Evolutionary conservation across 2,113 vertebrate species (phyloP).

Genomic region (Mustela nigripes): DNA sequence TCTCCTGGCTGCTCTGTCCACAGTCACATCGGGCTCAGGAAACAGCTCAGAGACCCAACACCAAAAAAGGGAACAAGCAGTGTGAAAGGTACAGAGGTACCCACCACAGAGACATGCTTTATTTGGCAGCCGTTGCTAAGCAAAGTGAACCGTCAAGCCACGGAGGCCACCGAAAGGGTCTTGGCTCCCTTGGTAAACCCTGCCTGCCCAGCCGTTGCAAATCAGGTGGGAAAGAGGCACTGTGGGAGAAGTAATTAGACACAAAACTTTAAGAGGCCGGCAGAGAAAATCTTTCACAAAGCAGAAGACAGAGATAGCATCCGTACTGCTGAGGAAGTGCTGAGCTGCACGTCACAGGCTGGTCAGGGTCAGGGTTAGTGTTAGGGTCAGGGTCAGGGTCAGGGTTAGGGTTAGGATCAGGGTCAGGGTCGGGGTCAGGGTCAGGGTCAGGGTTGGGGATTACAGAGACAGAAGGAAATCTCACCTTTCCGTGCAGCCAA

Average conservation of each 20-base stretch:
- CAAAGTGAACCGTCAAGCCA: background rate
- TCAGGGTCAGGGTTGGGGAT: too few species aligned
- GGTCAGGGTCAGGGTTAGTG: too few species aligned
- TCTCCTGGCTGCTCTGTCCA: background rate
- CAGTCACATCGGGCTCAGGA: background rate
- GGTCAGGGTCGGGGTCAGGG: too few species aligned
- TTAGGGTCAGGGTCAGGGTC: too few species aligned
- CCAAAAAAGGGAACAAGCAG: background rate
- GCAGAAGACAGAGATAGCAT: background rate
- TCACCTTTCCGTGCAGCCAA: too few species aligned
- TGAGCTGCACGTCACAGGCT: too few species aligned
- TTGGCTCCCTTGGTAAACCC: background rate
- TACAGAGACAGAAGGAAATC: too few species aligned
- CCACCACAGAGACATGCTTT: background rate
- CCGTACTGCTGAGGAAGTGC: too few species aligned
- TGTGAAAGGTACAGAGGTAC: background rate
- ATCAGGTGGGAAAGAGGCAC: background rate
- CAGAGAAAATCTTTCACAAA: background rate
- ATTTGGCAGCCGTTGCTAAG: background rate
- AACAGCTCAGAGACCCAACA: background rate
- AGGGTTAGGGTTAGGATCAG: too few species aligned
- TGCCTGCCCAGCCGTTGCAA: background rate
- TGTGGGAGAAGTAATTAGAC: too few species aligned
- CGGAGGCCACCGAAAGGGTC: rapidly evolving
- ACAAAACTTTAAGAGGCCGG: too few species aligned